phyloP scores from a whole-genome alignment of 2,888 invertebrate genomes.

The Fragum sueziense region DNA sequence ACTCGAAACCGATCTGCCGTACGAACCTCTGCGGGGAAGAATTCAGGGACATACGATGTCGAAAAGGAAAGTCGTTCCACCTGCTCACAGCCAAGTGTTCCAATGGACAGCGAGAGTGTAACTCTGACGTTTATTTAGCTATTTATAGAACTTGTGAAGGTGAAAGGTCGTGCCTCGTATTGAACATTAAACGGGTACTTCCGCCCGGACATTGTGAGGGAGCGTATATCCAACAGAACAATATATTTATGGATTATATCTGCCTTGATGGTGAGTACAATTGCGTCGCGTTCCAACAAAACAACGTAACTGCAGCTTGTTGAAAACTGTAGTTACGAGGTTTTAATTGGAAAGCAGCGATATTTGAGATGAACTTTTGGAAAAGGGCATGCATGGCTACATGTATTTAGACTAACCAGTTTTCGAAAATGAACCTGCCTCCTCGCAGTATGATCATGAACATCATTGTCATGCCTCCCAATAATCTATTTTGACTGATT shows the following conservation, averaged over 20 bases:
- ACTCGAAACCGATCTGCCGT: slow-evolving; percentile 52
- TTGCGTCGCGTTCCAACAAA: no score
- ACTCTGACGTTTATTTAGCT: slow-evolving; percentile 50
- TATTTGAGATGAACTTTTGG: no score
- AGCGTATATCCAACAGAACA: slow-evolving; percentile 43
- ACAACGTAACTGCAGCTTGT: no score
- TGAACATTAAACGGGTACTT: slow-evolving; percentile 42
- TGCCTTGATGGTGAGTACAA: slow-evolving; percentile 63
- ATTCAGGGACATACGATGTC: slow-evolving; percentile 54
- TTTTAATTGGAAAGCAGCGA: no score
- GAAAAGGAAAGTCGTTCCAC: slow-evolving; percentile 56
- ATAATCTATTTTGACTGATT: no score
- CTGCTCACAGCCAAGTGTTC: slow-evolving; percentile 54
- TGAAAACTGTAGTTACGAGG: no score
- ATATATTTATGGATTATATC: slow-evolving; percentile 65
- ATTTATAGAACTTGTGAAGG: slow-evolving; percentile 64
- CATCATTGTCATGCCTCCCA: no score
- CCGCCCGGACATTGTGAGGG: slow-evolving; percentile 49
- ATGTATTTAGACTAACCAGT: no score
- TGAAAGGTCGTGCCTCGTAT: slow-evolving; percentile 50
- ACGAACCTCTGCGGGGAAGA: slow-evolving; percentile 63
- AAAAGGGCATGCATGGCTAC: no score
- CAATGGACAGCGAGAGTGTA: slow-evolving; percentile 53
- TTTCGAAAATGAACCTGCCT: no score
- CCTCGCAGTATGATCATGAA: no score